phyloP scores from a whole-genome alignment of 2,888 invertebrate genomes.

The Drosophila percnosoma region DNA sequence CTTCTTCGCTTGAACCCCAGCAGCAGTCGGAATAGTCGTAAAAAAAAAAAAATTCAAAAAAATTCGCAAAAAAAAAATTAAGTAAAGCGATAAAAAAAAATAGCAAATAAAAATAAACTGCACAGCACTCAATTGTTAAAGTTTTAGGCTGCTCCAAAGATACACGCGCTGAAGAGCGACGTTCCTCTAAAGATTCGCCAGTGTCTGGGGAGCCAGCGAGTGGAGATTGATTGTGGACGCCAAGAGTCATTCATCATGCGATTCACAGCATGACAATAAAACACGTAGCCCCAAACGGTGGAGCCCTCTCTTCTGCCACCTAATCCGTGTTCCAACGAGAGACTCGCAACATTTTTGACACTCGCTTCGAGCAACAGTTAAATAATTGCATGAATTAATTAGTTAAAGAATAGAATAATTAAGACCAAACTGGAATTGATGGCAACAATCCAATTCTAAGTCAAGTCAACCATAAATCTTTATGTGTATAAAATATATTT shows the following conservation, averaged over 20 bases:
- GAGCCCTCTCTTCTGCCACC: not conserved
- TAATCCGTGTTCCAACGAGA: not conserved
- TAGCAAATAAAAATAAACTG: constrained; percentile 28
- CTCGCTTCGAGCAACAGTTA: constrained; percentile 6
- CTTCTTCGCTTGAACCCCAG: constrained; percentile 62
- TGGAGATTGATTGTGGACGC: constrained; percentile 66
- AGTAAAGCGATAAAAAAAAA: constrained; percentile 41
- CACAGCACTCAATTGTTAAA: constrained; percentile 53
- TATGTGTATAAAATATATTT: not conserved
- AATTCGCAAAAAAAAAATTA: constrained; percentile 57
- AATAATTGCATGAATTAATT: constrained; percentile 8
- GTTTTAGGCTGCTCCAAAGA: constrained; percentile 45
- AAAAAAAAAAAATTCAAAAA: constrained; percentile 30
- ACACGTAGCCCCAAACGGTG: constrained; percentile 12
- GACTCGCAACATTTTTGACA: constrained; percentile 13
- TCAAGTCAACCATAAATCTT: not conserved
- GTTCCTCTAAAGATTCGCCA: constrained; percentile 26
- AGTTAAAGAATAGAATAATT: not conserved
- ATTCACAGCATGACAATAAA: constrained; percentile 50
- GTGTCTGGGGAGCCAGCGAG: constrained; percentile 24
- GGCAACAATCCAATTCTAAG: constrained; percentile 3
- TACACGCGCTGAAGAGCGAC: constrained; percentile 13
- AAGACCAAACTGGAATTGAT: constrained; percentile 5
- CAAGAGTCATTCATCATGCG: constrained; percentile 67
- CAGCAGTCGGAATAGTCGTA: constrained; percentile 60